phyloP scores from a whole-genome alignment of 2,113 vertebrate genomes.

The Jacana jacana region DNA sequence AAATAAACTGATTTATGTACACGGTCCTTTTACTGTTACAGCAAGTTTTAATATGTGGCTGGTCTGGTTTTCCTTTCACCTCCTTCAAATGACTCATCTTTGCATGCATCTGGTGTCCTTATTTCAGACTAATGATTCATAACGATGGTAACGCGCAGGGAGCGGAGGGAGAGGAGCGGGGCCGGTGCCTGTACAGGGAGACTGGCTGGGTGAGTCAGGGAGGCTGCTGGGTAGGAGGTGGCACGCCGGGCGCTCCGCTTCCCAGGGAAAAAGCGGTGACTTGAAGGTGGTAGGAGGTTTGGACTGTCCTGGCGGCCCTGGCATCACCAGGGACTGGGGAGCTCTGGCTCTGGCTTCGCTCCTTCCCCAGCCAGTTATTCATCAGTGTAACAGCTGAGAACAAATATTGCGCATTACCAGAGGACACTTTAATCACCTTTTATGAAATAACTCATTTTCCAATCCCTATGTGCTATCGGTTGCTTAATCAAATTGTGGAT shows the following conservation, averaged over 20 bases:
- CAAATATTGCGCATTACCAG: fast-evolving
- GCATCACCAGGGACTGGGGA: neutral
- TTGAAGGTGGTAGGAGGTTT: neutral
- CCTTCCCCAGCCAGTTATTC: neutral
- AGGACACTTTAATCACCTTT: neutral
- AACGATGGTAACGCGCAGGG: neutral
- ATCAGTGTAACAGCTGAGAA: neutral
- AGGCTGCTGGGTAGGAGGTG: fast-evolving
- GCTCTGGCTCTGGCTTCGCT: neutral
- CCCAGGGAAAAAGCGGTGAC: fast-evolving
- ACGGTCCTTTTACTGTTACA: neutral
- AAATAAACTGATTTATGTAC: neutral
- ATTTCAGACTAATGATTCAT: slow-evolving; percentile 11
- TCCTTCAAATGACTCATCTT: neutral
- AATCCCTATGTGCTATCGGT: fast-evolving
- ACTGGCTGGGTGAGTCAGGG: neutral
- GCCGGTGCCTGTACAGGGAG: neutral
- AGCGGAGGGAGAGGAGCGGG: neutral
- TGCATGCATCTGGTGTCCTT: neutral
- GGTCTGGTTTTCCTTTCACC: slow-evolving; percentile 44
- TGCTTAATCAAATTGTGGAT: fast-evolving
- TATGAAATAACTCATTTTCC: neutral
- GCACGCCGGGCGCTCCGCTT: fast-evolving
- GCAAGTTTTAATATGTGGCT: neutral
- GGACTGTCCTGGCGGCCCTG: neutral